Evolutionary conservation across 2,113 vertebrate genomes (phyloP), one percentile per base, ranked within the genome.

Genomic region (Acinonyx jubatus): DNA sequence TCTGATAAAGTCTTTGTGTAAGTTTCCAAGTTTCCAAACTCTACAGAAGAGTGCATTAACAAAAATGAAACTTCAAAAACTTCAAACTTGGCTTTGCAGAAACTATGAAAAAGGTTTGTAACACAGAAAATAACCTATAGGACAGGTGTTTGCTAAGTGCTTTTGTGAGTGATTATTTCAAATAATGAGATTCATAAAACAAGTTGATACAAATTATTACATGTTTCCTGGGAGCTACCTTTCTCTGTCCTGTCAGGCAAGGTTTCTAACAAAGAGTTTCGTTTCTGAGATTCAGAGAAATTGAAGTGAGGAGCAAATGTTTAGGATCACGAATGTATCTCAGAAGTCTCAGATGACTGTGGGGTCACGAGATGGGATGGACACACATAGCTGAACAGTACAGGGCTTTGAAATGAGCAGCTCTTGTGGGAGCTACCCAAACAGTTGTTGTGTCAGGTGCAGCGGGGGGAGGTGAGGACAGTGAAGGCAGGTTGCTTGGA

Each of bases 401-500:
- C 93, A 98, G 97, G 98, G 98, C 99, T 99, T 99, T 99, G 99
- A 99, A 99, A 99, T 98, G 97, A 23, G 83, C 97, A 96, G 98
- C 96, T 29, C 82, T 97, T 94, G 74, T 63, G 97, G 97, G 98
- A 98, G 97, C 97, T 98, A 90, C 98, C 96, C 98, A 98, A 98
- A 98, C 99, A 99, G 99, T 98, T 99, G 99, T 98, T 98, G 98
- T 98, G 99, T 99, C 99, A 99, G 99, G 99, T 99, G 99, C 98
- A 98, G 98, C 0, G 8, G 91, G 41, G 83, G 91, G 66, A 36
- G 94, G 98, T 96, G 97, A 89, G 96, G 82, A 92, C 92, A 61
- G 94, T 81, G 83, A 41, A 0, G 33, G 97, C 97, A 98, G 97
- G 98, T 98, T 98, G 96, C 83, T 12, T 96, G 98, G 96, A 98